phyloP scores from a whole-genome alignment of 2,113 vertebrate species.

The Anguilla rostrata region DNA sequence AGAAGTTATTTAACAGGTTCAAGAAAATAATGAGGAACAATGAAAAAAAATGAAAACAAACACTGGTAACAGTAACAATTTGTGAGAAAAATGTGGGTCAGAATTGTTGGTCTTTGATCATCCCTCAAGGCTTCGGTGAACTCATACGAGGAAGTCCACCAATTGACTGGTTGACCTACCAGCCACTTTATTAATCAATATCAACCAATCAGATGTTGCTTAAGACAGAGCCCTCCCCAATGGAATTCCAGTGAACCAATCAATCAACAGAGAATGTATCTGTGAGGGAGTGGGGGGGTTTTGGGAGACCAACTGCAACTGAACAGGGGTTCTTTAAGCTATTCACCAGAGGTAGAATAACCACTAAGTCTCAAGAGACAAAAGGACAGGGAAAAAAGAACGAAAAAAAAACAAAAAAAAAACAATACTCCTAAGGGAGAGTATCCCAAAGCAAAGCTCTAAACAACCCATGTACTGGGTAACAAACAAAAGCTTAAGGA shows the following conservation, averaged over 20 bases:
- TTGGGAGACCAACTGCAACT: too few relatives aligned
- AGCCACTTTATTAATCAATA: background rate
- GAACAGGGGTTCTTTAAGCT: too few relatives aligned
- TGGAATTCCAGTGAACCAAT: background rate
- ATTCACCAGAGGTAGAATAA: too few relatives aligned
- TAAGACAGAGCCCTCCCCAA: background rate
- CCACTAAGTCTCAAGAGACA: too few relatives aligned
- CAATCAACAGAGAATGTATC: too few relatives aligned
- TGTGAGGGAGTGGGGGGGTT: too few relatives aligned
- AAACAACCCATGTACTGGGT: too few relatives aligned
- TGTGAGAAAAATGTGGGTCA: background rate
- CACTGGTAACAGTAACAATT: background rate
- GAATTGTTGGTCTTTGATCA: background rate
- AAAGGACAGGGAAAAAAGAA: too few relatives aligned
- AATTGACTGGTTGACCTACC: background rate
- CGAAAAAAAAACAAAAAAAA: too few relatives aligned
- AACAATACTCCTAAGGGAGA: too few relatives aligned
- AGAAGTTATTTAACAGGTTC: constrained; percentile 11
- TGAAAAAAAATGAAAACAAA: background rate
- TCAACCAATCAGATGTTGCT: background rate
- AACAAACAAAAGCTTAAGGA: too few relatives aligned
- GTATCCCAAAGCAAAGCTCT: too few relatives aligned
- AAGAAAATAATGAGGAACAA: constrained; percentile 7
- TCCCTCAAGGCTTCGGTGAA: background rate
- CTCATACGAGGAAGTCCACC: background rate